A percentile compares a stretch with the other conserved stretches of the same genome.
phyloP scores from a whole-genome alignment of 2,888 invertebrate genomes.

The Trichogramma evanescens region DNA sequence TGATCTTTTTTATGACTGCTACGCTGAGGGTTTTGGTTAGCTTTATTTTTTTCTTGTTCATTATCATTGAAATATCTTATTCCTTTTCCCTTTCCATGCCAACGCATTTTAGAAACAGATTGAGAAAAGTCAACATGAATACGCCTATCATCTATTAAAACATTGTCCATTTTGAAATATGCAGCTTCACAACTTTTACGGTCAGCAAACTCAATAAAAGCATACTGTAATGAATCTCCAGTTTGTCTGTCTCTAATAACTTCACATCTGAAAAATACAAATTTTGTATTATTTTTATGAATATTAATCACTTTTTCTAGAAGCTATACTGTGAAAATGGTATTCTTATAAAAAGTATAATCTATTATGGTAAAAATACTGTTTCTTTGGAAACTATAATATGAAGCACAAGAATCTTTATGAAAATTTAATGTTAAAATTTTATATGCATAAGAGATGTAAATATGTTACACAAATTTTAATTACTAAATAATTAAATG shows the following conservation, averaged over 20 bases:
- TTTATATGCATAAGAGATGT: neutral
- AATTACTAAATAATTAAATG: conserved; percentile 1
- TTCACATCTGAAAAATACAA: conserved; percentile 61
- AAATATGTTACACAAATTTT: neutral
- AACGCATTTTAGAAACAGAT: conserved; percentile 90
- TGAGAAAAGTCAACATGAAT: conserved; percentile 99
- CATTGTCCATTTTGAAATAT: conserved; percentile 99
- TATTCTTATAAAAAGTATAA: too few species aligned
- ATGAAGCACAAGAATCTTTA: too few species aligned
- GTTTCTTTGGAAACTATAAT: too few species aligned
- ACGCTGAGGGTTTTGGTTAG: conserved; percentile 2
- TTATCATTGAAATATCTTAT: conserved; percentile 45
- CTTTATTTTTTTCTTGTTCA: conserved; percentile 18
- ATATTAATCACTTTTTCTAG: neutral
- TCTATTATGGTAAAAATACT: too few species aligned
- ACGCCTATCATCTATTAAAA: conserved; percentile 93
- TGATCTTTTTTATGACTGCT: conserved; percentile 10
- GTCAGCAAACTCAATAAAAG: conserved; percentile 95
- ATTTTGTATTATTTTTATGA: neutral
- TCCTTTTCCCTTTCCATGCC: conserved; percentile 82
- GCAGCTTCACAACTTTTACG: conserved; percentile 92
- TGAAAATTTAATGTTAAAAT: neutral
- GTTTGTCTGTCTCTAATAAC: conserved; percentile 90
- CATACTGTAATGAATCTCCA: conserved; percentile 94
- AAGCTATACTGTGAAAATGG: too few species aligned